Base-by-base conservation (phyloP, 2,888 invertebrate species). In the Glaucopsyche alexis region DNA sequence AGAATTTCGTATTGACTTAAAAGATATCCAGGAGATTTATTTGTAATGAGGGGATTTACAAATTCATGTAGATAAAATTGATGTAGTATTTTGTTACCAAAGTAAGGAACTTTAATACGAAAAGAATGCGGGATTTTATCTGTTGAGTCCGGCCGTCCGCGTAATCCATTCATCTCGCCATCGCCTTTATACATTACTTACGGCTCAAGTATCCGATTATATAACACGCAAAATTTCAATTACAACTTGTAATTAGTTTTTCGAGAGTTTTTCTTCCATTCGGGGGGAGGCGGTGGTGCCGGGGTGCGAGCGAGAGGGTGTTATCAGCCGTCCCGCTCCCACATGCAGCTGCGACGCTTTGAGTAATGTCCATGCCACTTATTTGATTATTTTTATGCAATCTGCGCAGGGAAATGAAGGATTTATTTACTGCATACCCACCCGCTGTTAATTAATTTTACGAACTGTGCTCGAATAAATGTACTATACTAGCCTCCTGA, bases 211-310 rank as follows among this genome's bases (percentile, higher is more conserved):
- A 93, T 93, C 92, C 93, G 93, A 93, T 93, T 93, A 93, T 93
- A 90, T 93, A 93, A 93, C 93, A 93, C 93, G 93, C 93, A 93
- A 93, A 93, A 93, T 93, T 93, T 93, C 93, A 93, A 93, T 93
- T 93, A 93, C 93, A 93, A 93, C 87, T 93, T 93, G 93, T 93
- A 93, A 93, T 93, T 93, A 93, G 93, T 93, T 93, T 93, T 93
- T 93, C 89, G 93, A 91, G 93, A 93, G 93, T 93, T 93, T 93
- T 93, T 93, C 93, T 93, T 93, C 92, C 91, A 88, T 87, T 87
- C 86, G 87, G 87, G 87, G 89, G 89, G 90, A 84, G 81, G 87
- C 85, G 88, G 88, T 82, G 87, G 85, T 81, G 81, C 79, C 74
- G 78, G 81, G 75, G 89, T 78, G 83, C 70, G 85, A 89, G 82